A percentile compares a stretch with the other conserved stretches of the same genome.
Evolutionary conservation across 2,113 vertebrate genomes (phyloP).

Genomic region (Sphyrna mokarran): DNA sequence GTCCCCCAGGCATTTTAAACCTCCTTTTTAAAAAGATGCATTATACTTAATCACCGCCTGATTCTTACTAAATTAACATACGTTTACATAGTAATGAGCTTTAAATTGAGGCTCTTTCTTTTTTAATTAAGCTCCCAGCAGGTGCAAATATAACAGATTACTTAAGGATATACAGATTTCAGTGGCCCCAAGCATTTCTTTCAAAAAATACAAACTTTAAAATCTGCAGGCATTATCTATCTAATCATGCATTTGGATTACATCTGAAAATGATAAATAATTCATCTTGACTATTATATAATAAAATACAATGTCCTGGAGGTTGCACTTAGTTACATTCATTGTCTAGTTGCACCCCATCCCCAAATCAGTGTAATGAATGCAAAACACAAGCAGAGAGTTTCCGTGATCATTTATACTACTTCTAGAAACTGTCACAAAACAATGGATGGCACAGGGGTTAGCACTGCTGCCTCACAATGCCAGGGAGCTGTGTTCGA

Average conservation of each 20-base stretch:
- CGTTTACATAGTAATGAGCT: constrained; percentile 99
- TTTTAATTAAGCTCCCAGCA: constrained; percentile 99
- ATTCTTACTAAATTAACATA: constrained; percentile 97
- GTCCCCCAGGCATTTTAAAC: constrained; percentile 78
- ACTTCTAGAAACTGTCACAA: background rate
- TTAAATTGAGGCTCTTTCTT: constrained; percentile 99
- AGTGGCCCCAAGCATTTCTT: constrained; percentile 78
- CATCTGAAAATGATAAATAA: constrained; percentile 11
- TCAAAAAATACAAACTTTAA: constrained; percentile 44
- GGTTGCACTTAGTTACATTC: background rate
- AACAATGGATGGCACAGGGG: no score
- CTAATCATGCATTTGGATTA: constrained; percentile 7
- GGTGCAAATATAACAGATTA: constrained; percentile 99
- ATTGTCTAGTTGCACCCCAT: background rate
- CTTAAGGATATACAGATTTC: constrained; percentile 84
- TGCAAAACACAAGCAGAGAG: background rate
- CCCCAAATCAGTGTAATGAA: background rate
- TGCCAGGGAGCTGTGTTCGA: no score
- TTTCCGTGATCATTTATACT: background rate
- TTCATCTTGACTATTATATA: background rate
- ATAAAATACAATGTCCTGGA: constrained; percentile 29
- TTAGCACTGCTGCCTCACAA: no score
- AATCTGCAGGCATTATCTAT: constrained; percentile 24
- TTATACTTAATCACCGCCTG: constrained; percentile 87
- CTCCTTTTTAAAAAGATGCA: constrained; percentile 76